These are phyloP conservation scores for Conistra vaccinii DNA, from an alignment of 2,888 invertebrate genomes.

Conservation along the genomic window DNA sequence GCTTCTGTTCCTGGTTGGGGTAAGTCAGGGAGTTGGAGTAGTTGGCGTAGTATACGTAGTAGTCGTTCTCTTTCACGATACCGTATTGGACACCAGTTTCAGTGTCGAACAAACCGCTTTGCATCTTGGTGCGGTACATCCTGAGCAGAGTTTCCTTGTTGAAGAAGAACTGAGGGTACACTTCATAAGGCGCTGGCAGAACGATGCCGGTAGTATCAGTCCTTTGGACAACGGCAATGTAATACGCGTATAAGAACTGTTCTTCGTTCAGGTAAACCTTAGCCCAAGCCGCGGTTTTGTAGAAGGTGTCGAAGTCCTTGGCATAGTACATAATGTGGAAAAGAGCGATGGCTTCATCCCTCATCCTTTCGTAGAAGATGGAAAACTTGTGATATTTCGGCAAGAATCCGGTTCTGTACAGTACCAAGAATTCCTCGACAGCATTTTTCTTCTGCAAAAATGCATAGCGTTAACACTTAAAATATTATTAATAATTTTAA, in stretches of 20 bases:
- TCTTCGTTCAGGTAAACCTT: conserved; percentile 91
- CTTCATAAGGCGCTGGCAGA: conserved; percentile 93
- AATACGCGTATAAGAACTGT: conserved; percentile 91
- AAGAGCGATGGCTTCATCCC: conserved; percentile 88
- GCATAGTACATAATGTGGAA: conserved; percentile 91
- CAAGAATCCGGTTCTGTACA: conserved; percentile 85
- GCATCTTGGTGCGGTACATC: conserved; percentile 84
- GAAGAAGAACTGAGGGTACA: conserved; percentile 92
- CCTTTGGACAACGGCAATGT: conserved; percentile 91
- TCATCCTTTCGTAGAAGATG: conserved; percentile 84
- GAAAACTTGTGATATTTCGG: conserved; percentile 89
- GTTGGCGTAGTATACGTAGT: conserved; percentile 90
- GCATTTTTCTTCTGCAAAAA: conserved; percentile 82
- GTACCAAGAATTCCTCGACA: conserved; percentile 83
- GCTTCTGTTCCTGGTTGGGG: conserved; percentile 90
- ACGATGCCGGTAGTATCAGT: conserved; percentile 90
- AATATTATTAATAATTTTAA: background rate
- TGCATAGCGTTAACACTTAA: background rate
- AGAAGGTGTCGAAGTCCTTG: conserved; percentile 91
- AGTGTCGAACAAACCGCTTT: conserved; percentile 74
- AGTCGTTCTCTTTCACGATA: conserved; percentile 81
- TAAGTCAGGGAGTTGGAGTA: conserved; percentile 89
- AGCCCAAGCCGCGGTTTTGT: conserved; percentile 90
- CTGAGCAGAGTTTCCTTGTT: conserved; percentile 90
- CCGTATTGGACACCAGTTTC: conserved; percentile 81